Evolutionary conservation across 2,888 invertebrate species (phyloP).

Genomic region (Idaea dimidiata): DNA sequence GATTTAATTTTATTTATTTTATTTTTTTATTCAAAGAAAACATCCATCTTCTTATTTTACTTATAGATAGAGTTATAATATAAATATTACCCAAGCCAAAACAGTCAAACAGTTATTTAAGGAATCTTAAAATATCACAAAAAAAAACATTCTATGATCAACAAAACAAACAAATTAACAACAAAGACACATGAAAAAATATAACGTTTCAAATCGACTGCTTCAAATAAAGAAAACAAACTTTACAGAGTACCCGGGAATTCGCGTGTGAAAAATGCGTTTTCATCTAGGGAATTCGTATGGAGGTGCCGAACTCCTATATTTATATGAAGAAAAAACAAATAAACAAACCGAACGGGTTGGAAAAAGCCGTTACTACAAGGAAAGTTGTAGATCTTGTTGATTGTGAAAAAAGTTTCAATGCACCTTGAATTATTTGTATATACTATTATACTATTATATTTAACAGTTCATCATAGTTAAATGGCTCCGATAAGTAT

Average conservation of each 20-base stretch:
- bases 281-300: constrained; percentile 77
- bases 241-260: constrained; percentile 29
- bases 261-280: constrained; percentile 70
- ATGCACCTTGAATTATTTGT: constrained; percentile 75
- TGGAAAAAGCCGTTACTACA: constrained; percentile 56
- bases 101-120: too few species aligned
- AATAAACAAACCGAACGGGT: constrained; percentile 74
- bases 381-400: constrained; percentile 63
- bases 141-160: neutral
- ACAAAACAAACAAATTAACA: neutral
- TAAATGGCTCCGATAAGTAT: too few species aligned
- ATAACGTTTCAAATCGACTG: neutral
- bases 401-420: constrained; percentile 73
- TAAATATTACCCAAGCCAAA: too few species aligned
- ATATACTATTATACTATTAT: too few species aligned
- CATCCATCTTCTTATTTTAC: too few species aligned
- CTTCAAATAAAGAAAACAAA: constrained; percentile 5
- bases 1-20: too few species aligned
- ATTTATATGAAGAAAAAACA: constrained; percentile 71
- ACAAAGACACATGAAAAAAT: neutral
- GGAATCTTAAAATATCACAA: neutral
- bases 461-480: too few species aligned
- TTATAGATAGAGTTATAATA: too few species aligned
- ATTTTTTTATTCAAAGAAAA: too few species aligned
- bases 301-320: constrained; percentile 72